A percentile compares a stretch with the other conserved stretches of the same genome.
Conservation (phyloP, 2,113 vertebrate genomes). For the Eurystomus gularis region DNA sequence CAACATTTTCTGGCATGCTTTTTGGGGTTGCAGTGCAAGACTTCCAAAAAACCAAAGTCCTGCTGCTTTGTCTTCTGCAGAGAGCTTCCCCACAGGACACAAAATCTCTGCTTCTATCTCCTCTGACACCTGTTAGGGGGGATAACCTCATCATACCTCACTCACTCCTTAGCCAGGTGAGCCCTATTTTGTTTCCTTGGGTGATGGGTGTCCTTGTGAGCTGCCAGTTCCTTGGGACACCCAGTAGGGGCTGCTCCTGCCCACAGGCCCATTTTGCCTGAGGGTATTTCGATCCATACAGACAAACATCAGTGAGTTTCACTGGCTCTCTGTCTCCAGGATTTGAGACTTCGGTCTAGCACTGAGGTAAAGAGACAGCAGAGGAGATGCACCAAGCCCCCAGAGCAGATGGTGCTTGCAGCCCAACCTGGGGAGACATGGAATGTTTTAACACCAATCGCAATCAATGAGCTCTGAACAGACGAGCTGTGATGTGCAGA, state of each 20-base stretch:
- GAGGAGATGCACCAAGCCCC: background rate
- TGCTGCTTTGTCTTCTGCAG: background rate
- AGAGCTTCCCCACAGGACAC: background rate
- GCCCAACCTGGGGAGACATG: background rate
- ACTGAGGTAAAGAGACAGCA: background rate
- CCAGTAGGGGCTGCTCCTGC: background rate
- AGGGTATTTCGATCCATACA: background rate
- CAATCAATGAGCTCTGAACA: background rate
- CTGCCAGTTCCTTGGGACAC: background rate
- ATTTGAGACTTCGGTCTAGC: background rate
- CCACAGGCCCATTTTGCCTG: background rate
- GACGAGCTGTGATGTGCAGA: background rate
- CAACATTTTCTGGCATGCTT: background rate
- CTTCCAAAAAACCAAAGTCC: background rate
- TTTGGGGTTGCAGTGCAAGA: background rate
- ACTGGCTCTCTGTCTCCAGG: background rate
- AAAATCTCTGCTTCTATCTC: background rate
- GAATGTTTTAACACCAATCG: background rate
- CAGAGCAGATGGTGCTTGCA: background rate
- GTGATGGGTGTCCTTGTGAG: background rate
- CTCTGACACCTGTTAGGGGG: background rate
- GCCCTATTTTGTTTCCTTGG: background rate
- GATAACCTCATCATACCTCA: background rate
- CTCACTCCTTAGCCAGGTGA: background rate
- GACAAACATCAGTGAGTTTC: rapidly evolving